Conservation (phyloP, 2,797 vertebrate species). For the Danio aesculapii region DNA sequence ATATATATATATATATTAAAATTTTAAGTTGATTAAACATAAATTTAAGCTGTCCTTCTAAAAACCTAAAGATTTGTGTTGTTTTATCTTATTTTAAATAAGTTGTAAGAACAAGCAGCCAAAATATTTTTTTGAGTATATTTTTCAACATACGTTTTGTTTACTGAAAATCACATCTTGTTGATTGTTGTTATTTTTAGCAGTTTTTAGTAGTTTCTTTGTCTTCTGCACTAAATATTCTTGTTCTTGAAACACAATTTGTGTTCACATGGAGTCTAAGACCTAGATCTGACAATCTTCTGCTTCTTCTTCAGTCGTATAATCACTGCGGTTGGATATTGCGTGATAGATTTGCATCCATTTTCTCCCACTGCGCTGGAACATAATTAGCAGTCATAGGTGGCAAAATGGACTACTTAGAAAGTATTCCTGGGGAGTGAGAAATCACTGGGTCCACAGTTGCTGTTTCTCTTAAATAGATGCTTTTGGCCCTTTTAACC, state of each 20-base stretch:
- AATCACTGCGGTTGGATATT: slow-evolving; percentile 24
- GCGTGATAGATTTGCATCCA: neutral
- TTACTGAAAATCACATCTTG: too few relatives aligned
- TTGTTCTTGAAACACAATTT: neutral
- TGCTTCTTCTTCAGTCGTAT: neutral
- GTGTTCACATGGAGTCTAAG: neutral
- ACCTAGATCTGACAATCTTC: neutral
- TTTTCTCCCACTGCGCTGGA: slow-evolving; percentile 11
- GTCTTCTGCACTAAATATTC: neutral
- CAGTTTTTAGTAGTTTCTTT: neutral
- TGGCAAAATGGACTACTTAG: slow-evolving; percentile 38
- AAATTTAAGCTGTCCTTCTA: too few relatives aligned
- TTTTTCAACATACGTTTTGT: neutral
- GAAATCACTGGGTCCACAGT: slow-evolving; percentile 38
- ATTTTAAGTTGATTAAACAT: too few relatives aligned
- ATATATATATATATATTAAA: too few relatives aligned
- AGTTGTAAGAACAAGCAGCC: neutral
- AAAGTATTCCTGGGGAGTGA: slow-evolving; percentile 33
- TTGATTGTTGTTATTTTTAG: too few relatives aligned
- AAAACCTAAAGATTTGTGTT: too few relatives aligned
- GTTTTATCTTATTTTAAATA: too few relatives aligned
- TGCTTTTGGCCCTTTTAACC: slow-evolving; percentile 53
- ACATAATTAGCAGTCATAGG: slow-evolving; percentile 47
- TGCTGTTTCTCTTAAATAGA: slow-evolving; percentile 38
- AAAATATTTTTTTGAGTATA: neutral